Evolutionary conservation across 1,140 invertebrate species (phyloP), one percentile per base, ranked within the genome.

Genomic region (Oreohelix idahoensis): DNA sequence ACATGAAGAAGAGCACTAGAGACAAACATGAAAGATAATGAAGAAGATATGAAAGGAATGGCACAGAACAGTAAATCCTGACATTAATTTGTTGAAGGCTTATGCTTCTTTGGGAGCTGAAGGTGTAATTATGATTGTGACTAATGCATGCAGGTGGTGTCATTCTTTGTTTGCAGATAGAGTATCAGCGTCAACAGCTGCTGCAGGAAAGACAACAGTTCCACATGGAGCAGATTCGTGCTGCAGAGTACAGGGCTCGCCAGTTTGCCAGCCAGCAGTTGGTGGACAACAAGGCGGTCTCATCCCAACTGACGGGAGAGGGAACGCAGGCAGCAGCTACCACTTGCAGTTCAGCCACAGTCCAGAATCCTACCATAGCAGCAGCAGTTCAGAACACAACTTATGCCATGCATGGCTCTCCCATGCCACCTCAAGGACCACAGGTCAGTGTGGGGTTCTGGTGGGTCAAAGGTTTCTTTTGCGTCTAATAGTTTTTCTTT

Each of bases 191-290:
- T 26, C 98, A 99, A 90, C 98, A 99, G 92, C 92, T 99, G 4
- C 98, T 99, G 70, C 97, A 98, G 15, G 98, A 99, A 91, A 94
- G 98, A 26, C 99, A 99, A 91, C 97, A 99, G 90, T 99, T 99
- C 92, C 98, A 99, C 93, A 93, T 99, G 89, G 98, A 99, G 90
- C 98, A 99, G 90, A 92, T 99, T 45, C 97, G 98, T 91, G 98
- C 98, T 23, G 97, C 98, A 0, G 98, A 99, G 92, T 98, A 98
- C 91, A 93, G 98, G 15, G 98, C 98, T 0, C 93, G 97, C 78
- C 94, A 94, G 71, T 96, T 98, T 87, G 96, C 97, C 88, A 96
- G 96, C 0, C 96, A 97, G 89, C 96, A 97, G 77, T 83, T 92
- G 78, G 85, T 86, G 1, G 82, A 83, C 36, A 78, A 23, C 23